Conservation (phyloP, 2,888 invertebrate species). For the Parapristionchus giblindavisi region DNA sequence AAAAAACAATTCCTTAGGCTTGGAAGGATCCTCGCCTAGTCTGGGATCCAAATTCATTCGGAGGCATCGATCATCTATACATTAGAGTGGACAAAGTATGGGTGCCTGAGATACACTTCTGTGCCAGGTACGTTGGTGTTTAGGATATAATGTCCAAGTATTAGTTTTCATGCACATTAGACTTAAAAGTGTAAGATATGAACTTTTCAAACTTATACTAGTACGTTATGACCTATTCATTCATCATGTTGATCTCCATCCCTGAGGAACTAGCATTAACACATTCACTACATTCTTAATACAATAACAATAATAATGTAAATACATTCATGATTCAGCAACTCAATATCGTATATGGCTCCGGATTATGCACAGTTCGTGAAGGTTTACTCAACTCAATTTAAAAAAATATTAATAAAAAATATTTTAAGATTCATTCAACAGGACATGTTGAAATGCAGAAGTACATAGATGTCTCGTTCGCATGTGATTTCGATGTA, state of each 20-base stretch:
- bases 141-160: not conserved
- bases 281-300: too few species aligned
- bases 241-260: too few species aligned
- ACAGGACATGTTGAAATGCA: conserved; percentile 20
- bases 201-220: not conserved
- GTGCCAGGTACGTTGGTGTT: conserved; percentile 1
- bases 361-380: conserved; percentile 20
- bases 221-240: too few species aligned
- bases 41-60: conserved; percentile 15
- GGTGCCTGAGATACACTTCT: conserved; percentile 15
- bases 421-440: not conserved
- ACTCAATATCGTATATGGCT: conserved; percentile 20
- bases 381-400: too few species aligned
- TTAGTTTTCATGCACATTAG: too few species aligned
- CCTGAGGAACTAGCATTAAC: too few species aligned
- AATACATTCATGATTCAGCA: too few species aligned
- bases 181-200: too few species aligned
- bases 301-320: too few species aligned
- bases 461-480: conserved; percentile 28
- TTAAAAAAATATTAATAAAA: too few species aligned
- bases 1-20: too few species aligned
- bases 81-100: conserved; percentile 13
- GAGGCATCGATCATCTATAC: conserved; percentile 29
- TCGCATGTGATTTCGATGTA: conserved; percentile 24
- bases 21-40: conserved; percentile 28